These are phyloP conservation scores for Eurypyga helias DNA, from an alignment of 2,113 vertebrate species.

Conservation along the genomic window DNA sequence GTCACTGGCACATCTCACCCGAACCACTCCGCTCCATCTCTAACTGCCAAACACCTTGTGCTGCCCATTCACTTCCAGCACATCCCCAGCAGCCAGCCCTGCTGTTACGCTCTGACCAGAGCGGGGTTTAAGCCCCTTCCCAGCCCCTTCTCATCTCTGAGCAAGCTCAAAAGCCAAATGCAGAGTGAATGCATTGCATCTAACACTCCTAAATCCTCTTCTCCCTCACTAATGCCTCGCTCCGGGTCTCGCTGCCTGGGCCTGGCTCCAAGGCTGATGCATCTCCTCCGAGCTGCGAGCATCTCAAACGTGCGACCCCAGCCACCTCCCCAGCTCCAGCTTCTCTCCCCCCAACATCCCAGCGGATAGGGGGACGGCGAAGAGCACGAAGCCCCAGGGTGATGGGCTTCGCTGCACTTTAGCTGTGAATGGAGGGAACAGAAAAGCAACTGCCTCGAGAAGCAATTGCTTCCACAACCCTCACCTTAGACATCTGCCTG, in stretches of 20 bases:
- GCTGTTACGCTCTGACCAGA: not conserved
- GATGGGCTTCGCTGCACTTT: not conserved
- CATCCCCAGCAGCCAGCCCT: not conserved
- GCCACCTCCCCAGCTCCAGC: not conserved
- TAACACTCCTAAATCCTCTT: not conserved
- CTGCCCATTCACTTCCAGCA: not conserved
- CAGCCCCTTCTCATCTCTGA: not conserved
- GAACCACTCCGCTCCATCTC: not conserved
- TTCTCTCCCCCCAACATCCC: not conserved
- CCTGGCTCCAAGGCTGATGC: not conserved
- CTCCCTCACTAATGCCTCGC: not conserved
- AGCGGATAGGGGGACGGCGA: accelerated
- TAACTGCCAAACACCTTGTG: accelerated
- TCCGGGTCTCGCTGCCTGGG: not conserved
- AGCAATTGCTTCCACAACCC: not conserved
- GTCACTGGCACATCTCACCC: not conserved
- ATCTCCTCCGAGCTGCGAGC: not conserved
- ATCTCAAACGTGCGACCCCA: not conserved
- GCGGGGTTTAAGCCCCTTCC: not conserved
- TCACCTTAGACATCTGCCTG: constrained; percentile 14
- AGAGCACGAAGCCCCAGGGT: not conserved
- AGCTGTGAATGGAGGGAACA: not conserved
- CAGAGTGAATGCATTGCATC: not conserved
- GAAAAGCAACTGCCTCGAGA: not conserved
- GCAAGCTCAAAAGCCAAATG: not conserved